Conservation (phyloP, 2,888 invertebrate species). For the Drosophila formosana region DNA sequence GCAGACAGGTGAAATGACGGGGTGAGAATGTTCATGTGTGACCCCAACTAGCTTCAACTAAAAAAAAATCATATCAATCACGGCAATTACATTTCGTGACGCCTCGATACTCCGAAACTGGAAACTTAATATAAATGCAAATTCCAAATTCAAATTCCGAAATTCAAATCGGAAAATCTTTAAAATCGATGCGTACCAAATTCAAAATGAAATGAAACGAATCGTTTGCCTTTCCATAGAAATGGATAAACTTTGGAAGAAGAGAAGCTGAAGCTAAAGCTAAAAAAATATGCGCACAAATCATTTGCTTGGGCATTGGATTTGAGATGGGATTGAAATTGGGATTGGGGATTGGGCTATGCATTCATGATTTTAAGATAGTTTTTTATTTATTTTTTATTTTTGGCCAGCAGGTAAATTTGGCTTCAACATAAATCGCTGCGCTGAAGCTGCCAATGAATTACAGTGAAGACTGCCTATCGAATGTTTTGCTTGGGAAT, state of each 20-base stretch:
- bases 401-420: constrained; percentile 38
- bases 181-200: constrained; percentile 46
- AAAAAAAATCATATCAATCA: constrained; percentile 65
- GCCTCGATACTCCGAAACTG: constrained; percentile 33
- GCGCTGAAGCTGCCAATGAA: constrained; percentile 10
- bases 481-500: neutral
- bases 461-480: constrained; percentile 33
- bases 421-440: constrained; percentile 24
- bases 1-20: neutral
- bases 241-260: constrained; percentile 65
- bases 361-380: constrained; percentile 55
- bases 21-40: constrained; percentile 39
- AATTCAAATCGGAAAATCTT: constrained; percentile 60
- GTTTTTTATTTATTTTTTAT: constrained; percentile 18
- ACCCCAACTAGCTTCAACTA: constrained; percentile 11
- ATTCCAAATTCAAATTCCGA: constrained; percentile 53
- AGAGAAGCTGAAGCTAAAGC: constrained; percentile 21
- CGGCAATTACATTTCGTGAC: constrained; percentile 53
- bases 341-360: constrained; percentile 26
- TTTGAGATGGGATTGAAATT: constrained; percentile 18
- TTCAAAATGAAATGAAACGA: constrained; percentile 78
- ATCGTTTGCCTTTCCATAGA: constrained; percentile 65
- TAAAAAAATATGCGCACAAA: constrained; percentile 74
- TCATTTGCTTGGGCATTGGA: constrained; percentile 50
- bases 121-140: constrained; percentile 77